These are phyloP conservation scores for Doryteuthis pealeii DNA, from an alignment of 1,140 invertebrate genomes.

Conservation along the genomic window DNA sequence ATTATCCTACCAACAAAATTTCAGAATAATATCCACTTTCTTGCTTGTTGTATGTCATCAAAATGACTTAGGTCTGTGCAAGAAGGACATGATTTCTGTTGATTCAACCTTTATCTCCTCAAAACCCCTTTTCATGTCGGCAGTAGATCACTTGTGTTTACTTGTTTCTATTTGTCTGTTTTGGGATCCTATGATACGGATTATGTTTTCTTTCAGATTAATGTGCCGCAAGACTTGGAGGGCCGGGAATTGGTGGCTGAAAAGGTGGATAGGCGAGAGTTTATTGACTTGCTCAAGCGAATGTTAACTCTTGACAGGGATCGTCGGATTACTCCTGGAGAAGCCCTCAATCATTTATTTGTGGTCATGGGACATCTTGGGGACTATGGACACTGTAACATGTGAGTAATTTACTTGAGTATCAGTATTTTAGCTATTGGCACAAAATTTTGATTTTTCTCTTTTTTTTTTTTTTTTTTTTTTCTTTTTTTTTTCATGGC, in stretches of 20 bases:
- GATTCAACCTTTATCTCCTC: too few species aligned
- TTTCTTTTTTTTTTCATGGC: background rate
- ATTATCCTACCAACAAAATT: too few species aligned
- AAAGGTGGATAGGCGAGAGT: slow-evolving; percentile 93
- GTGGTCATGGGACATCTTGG: slow-evolving; percentile 89
- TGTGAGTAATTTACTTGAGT: slow-evolving; percentile 58
- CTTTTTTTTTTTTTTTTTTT: background rate
- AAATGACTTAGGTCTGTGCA: too few species aligned
- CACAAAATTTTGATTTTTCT: too few species aligned
- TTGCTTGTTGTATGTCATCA: too few species aligned
- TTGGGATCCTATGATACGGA: too few species aligned
- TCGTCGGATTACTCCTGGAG: slow-evolving; percentile 88
- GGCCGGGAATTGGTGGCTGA: slow-evolving; percentile 92
- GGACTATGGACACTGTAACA: slow-evolving; percentile 95
- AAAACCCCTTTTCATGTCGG: too few species aligned
- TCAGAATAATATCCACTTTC: too few species aligned
- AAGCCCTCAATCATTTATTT: slow-evolving; percentile 93
- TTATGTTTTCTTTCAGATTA: slow-evolving; percentile 66
- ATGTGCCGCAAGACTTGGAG: slow-evolving; percentile 94
- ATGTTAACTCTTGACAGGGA: slow-evolving; percentile 99
- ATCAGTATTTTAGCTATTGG: background rate
- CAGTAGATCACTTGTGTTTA: too few species aligned
- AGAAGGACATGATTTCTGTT: too few species aligned
- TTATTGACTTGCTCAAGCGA: slow-evolving; percentile 93
- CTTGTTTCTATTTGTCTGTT: too few species aligned